Evolutionary conservation across 1,140 invertebrate genomes (phyloP), one percentile per base, ranked within the genome.

Genomic region (Calliopsis andreniformis): DNA sequence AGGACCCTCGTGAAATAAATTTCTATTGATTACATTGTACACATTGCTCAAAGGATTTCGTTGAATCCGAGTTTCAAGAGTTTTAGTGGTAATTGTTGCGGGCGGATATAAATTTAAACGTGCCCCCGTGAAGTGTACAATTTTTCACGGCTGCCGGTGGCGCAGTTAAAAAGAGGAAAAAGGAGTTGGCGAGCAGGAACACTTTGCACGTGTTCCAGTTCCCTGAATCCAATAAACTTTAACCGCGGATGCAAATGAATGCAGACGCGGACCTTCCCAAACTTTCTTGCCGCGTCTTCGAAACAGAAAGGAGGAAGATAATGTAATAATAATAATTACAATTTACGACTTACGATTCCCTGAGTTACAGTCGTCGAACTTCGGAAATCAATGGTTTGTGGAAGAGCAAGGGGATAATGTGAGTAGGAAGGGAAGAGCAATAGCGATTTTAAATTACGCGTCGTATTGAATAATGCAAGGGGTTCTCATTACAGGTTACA

Each of bases 181-280:
- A 35, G 20, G 23, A 35, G 32, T 14, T 20, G 62, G 28, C 49
- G 43, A 43, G 28, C 39, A 32, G 51, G 62, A 80, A 76, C 78
- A 67, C 78, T 63, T 80, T 71, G 68, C 62, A 67, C 73, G 42
- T 78, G 72, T 77, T 71, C 79, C 62, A 76, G 56, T 76, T 83
- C 72, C 45, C 43, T 49, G 64, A 69, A 69, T 45, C 45, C 68
- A 51, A 83, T 82, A 83, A 83, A 84, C 76, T 80, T 83, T 56
- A n/a, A 32, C 32, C 58, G n/a, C 49, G 42, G 55, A 83, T 83
- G 78, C 64, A 79, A 83, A 84, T 84, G 72, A 84, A 79, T 70
- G 77, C 78, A 69, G 49, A 63, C 66, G 63, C 51, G 47, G 66
- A 67, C 35, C 68, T 55, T 16, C 28, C n/a, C 32, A 66, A 82